Percentiles rank a stretch among this genome's conserved stretches.
phyloP scores from a whole-genome alignment of 2,797 vertebrate species.

The Lates japonicus region DNA sequence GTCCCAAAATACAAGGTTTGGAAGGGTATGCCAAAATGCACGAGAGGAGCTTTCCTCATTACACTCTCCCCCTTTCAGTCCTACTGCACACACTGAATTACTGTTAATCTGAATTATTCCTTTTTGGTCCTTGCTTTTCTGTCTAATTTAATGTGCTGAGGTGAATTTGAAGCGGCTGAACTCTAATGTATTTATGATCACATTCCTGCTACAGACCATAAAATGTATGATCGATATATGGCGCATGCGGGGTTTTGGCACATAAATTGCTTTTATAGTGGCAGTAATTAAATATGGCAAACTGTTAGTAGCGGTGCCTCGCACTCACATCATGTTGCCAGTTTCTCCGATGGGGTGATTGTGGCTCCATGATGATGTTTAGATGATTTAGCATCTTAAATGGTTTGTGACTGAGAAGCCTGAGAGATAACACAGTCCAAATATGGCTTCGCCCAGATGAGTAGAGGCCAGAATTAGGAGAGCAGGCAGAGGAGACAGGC shows the following conservation, averaged over 20 bases:
- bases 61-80: background rate
- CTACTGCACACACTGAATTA: background rate
- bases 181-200: conserved; percentile 41
- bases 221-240: conserved; percentile 49
- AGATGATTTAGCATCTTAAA: conserved; percentile 45
- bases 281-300: conserved; percentile 34
- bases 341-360: background rate
- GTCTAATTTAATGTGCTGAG: conserved; percentile 17
- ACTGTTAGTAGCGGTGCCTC: conserved; percentile 29
- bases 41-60: background rate
- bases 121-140: conserved; percentile 8
- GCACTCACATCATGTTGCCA: conserved; percentile 1
- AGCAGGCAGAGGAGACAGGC: conserved; percentile 15
- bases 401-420: conserved; percentile 43
- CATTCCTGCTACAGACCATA: conserved; percentile 48
- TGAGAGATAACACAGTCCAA: conserved; percentile 62
- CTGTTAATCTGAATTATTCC: conserved; percentile 7
- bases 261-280: conserved; percentile 46
- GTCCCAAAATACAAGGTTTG: background rate
- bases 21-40: background rate
- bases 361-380: conserved; percentile 48
- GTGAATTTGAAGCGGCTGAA: conserved; percentile 52
- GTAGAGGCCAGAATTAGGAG: conserved; percentile 50
- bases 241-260: conserved; percentile 19
- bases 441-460: conserved; percentile 60